Evolutionary conservation across 2,888 invertebrate genomes (phyloP).

Genomic region (Boloria euphrosyne): DNA sequence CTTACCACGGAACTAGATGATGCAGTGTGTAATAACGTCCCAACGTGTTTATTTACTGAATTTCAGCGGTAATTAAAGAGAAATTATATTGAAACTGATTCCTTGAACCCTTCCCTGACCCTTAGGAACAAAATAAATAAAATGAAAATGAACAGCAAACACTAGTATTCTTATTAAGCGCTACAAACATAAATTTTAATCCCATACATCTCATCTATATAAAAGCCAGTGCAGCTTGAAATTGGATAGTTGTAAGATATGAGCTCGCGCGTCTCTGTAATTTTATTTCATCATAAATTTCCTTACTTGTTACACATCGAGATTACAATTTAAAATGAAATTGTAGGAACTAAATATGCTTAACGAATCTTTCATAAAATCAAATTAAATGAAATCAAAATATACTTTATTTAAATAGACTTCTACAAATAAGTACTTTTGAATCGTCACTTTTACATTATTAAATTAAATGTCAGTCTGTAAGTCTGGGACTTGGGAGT

Average conservation of each 20-base stretch:
- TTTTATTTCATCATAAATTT: slow-evolving; percentile 12
- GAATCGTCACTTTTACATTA: too few relatives aligned
- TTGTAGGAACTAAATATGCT: not conserved
- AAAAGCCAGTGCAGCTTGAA: slow-evolving; percentile 20
- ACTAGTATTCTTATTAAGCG: not conserved
- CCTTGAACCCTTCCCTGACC: too few relatives aligned
- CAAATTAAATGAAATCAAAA: too few relatives aligned
- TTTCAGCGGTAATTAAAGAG: too few relatives aligned
- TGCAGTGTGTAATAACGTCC: too few relatives aligned
- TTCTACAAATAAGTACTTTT: too few relatives aligned
- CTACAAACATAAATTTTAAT: slow-evolving; percentile 18
- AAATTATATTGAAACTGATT: too few relatives aligned
- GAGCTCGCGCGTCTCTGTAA: slow-evolving; percentile 3
- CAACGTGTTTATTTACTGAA: too few relatives aligned
- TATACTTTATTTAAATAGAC: too few relatives aligned
- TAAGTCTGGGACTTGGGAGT: too few relatives aligned
- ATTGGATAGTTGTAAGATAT: slow-evolving; percentile 23
- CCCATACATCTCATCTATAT: slow-evolving; percentile 10
- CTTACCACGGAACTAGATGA: too few relatives aligned
- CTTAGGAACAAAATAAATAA: not conserved
- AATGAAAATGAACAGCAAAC: not conserved
- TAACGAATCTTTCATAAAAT: not conserved
- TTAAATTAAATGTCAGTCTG: too few relatives aligned
- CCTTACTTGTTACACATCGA: not conserved
- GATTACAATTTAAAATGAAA: slow-evolving; percentile 3